These are phyloP conservation scores for Amphimallon solstitiale DNA, from an alignment of 2,888 invertebrate species.

Conservation along the genomic window DNA sequence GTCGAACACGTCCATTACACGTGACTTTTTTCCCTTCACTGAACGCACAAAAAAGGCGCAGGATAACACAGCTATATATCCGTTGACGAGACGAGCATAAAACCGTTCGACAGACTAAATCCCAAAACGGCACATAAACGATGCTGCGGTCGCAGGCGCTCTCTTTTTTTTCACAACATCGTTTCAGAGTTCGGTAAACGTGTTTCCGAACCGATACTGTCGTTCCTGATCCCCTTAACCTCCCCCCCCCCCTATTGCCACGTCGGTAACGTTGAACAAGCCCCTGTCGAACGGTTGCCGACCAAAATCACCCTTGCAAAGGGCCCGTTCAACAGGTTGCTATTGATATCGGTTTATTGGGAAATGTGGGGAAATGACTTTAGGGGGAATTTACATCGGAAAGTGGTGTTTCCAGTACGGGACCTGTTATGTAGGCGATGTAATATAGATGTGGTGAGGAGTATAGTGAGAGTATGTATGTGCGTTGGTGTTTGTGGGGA, in stretches of 20 bases:
- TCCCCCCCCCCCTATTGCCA: slow-evolving; percentile 46
- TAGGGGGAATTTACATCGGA: slow-evolving; percentile 18
- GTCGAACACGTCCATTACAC: slow-evolving; percentile 10
- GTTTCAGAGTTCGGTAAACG: not conserved
- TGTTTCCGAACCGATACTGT: slow-evolving; percentile 13
- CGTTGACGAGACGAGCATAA: not conserved
- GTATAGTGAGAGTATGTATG: too few species aligned
- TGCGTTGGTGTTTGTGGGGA: too few species aligned
- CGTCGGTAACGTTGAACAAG: slow-evolving; percentile 40
- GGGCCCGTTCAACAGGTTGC: slow-evolving; percentile 62
- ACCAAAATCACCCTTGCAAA: slow-evolving; percentile 16
- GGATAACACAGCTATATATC: not conserved
- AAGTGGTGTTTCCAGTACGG: slow-evolving; percentile 16
- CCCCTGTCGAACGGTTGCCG: slow-evolving; percentile 25
- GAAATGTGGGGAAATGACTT: slow-evolving; percentile 62
- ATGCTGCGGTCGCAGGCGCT: not conserved
- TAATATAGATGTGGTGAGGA: too few species aligned
- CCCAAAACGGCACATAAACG: slow-evolving; percentile 8
- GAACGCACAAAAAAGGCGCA: not conserved
- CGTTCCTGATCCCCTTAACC: slow-evolving; percentile 11
- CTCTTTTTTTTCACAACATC: slow-evolving; percentile 20
- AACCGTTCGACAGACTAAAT: too few species aligned
- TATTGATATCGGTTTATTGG: slow-evolving; percentile 66
- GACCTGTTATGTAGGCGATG: not conserved
- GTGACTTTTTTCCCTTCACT: not conserved